Evolutionary conservation across 2,113 vertebrate species (phyloP).

Genomic region (Dasyurus viverrinus): DNA sequence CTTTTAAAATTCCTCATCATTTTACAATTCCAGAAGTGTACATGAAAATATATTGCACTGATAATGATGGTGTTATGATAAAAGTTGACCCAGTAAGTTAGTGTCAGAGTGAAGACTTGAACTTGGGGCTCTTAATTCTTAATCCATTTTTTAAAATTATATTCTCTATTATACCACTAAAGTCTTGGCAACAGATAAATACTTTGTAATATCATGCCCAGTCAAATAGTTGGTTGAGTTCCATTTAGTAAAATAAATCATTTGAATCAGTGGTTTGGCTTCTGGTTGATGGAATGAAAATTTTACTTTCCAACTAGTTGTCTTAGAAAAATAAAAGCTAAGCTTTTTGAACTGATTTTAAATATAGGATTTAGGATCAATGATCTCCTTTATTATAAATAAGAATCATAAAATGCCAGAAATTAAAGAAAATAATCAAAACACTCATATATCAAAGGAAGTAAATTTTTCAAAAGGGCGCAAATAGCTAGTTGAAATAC

Average conservation of each 20-base stretch:
- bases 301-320: not conserved
- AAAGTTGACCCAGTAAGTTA: not conserved
- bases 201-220: not conserved
- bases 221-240: not conserved
- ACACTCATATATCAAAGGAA: not conserved
- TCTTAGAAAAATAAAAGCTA: not conserved
- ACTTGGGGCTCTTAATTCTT: not conserved
- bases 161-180: not conserved
- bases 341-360: not conserved
- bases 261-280: not conserved
- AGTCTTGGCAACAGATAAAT: not conserved
- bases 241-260: not conserved
- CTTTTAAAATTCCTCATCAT: not conserved
- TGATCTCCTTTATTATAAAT: not conserved
- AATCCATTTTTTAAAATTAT: not conserved
- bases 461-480: not conserved
- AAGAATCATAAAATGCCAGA: not conserved
- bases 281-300: not conserved
- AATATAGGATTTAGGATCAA: not conserved
- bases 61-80: not conserved
- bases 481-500: not conserved
- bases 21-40: not conserved
- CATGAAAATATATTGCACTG: not conserved
- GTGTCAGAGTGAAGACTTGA: not conserved
- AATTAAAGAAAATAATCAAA: not conserved